Base-by-base conservation (phyloP, 2,797 vertebrate genomes). In the Delichon dasypus region DNA sequence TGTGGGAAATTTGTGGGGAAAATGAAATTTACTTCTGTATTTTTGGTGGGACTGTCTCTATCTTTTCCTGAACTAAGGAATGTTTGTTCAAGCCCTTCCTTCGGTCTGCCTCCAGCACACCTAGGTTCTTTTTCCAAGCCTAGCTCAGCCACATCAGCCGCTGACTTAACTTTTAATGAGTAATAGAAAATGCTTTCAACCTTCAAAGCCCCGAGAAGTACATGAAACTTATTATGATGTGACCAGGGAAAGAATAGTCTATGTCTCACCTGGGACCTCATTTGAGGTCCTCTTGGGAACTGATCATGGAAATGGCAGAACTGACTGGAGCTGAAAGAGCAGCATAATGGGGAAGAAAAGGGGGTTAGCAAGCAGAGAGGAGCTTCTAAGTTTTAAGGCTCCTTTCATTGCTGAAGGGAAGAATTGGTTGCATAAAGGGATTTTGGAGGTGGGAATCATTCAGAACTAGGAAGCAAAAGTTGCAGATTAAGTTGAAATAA, bases 101-200 rank as follows among this genome's bases (percentile, higher is more conserved):
- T 95, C 88, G 10, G 45, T 88, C 76, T 94, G 80, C 29, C 47
- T 93, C 74, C 47, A 93, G 88, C 77, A 79, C 47, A 88, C 77
- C 74, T 71, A 85, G 32, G 53, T 27, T 70, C 80, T 93, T 96
- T 96, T 85, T 77, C 80, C 93, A 82, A 91, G 83, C 78, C 71
- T 86, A 68, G 65, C 85, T 93, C 27, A 57, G 53, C 42, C 83
- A 68, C 76, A 82, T 84, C 73, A 92, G 62, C 73, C 0, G 1
- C 82, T 86, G 79, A 88, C 95, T 97, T 93, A 50, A 58, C 67
- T 94, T 96, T 93, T 91, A 96, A 88, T 91, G 88, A 94, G 77
- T 91, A 92, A 93, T 30, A 89, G 85, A 88, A 96, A 94, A 58
- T 61, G 57, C 85, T 96, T 96, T 96, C 89, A 96, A 94, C 64